phyloP scores from a whole-genome alignment of 2,888 invertebrate species.

The Trileptium ribeirensis region DNA sequence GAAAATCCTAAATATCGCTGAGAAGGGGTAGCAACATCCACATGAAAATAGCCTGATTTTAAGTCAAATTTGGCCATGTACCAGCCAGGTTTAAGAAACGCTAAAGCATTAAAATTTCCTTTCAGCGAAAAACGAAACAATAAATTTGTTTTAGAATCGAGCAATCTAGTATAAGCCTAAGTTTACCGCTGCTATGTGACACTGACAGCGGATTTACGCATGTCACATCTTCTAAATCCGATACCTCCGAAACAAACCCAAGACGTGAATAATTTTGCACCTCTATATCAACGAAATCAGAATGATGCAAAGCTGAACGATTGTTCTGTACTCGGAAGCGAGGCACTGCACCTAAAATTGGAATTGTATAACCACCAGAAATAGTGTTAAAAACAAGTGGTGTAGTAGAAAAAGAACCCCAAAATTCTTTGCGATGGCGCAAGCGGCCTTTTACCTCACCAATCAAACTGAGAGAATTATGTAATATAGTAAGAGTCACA shows the following conservation, averaged over 20 bases:
- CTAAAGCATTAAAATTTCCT: not conserved
- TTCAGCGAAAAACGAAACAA: not conserved
- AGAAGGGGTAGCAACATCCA: not conserved
- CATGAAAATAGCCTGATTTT: not conserved
- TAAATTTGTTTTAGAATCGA: not conserved
- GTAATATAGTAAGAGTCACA: not conserved
- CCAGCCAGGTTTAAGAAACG: not conserved
- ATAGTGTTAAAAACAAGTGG: not conserved
- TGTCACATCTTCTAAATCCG: not conserved
- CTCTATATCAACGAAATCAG: not conserved
- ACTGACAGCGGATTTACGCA: not conserved
- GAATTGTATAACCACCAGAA: not conserved
- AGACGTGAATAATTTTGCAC: not conserved
- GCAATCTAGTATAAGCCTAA: conserved; percentile 1
- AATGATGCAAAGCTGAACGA: not conserved
- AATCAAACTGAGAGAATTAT: not conserved
- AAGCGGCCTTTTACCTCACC: not conserved
- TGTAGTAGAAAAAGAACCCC: not conserved
- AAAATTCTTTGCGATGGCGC: not conserved
- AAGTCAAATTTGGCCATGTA: not conserved
- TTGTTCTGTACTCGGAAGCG: not conserved
- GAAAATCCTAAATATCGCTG: not conserved
- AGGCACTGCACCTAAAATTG: not conserved
- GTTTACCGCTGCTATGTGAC: not conserved
- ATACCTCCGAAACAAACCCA: not conserved